Evolutionary conservation across 2,888 invertebrate genomes (phyloP).

Genomic region (Andrena bucephala): DNA sequence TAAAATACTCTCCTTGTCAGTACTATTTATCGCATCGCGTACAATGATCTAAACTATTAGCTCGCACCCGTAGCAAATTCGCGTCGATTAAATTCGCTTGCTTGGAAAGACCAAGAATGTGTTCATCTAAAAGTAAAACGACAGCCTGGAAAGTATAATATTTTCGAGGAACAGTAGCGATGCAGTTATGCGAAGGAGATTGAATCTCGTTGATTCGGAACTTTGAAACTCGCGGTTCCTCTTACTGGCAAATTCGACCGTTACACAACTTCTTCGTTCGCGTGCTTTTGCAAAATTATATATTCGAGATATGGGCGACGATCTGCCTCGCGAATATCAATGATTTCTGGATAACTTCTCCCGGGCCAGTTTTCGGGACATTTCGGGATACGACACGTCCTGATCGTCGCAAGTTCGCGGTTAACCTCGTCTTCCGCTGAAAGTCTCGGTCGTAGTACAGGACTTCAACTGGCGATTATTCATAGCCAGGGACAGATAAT

Average conservation of each 20-base stretch:
- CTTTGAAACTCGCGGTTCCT: neutral
- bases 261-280: neutral
- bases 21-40: no score
- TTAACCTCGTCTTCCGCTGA: constrained; percentile 62
- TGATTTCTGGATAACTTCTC: constrained; percentile 17
- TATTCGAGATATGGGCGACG: neutral
- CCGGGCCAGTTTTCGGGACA: constrained; percentile 14
- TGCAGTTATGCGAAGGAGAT: neutral
- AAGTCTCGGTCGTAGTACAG: constrained; percentile 68
- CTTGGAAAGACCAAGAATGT: neutral
- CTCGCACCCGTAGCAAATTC: constrained; percentile 14
- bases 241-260: neutral
- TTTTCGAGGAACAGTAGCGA: neutral
- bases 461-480: constrained; percentile 69
- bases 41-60: constrained; percentile 25
- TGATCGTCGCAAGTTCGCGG: constrained; percentile 61
- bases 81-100: constrained; percentile 21
- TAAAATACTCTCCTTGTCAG: no score
- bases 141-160: neutral
- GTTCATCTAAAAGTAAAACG: neutral
- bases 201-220: neutral
- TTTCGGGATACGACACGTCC: constrained; percentile 41
- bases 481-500: constrained; percentile 73
- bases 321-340: constrained; percentile 21
- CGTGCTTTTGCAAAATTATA: neutral